Evolutionary conservation across 1,140 invertebrate genomes (phyloP).

Genomic region (Neodiprion lecontei): DNA sequence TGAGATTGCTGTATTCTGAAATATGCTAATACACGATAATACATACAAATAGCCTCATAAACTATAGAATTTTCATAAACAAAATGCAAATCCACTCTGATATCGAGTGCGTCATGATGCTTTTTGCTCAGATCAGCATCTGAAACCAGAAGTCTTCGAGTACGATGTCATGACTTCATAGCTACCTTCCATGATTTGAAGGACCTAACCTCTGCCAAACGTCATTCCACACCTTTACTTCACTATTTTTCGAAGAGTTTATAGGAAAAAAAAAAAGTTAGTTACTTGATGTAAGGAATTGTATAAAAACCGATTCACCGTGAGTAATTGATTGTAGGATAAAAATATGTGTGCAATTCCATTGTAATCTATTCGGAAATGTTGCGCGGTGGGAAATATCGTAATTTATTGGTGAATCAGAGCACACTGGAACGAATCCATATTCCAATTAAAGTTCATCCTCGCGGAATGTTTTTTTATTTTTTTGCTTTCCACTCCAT

Average conservation of each 20-base stretch:
- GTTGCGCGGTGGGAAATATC: constrained; percentile 39
- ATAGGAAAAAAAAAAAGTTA: no score
- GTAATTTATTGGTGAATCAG: constrained; percentile 61
- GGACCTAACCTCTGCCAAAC: no score
- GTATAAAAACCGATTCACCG: neutral
- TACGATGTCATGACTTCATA: no score
- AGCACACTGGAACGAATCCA: constrained; percentile 59
- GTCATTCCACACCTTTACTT: no score
- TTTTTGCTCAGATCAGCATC: neutral
- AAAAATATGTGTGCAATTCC: neutral
- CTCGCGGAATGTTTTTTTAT: constrained; percentile 47
- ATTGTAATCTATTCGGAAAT: neutral
- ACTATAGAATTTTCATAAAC: constrained; percentile 65
- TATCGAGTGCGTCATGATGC: constrained; percentile 50
- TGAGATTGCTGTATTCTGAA: constrained; percentile 61
- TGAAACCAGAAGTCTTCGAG: no score
- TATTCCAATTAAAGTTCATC: constrained; percentile 64
- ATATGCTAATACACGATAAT: constrained; percentile 63
- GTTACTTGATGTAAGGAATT: no score
- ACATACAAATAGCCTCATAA: constrained; percentile 63
- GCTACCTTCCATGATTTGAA: no score
- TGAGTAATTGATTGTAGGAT: neutral
- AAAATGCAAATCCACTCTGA: constrained; percentile 59
- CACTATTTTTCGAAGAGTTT: no score
- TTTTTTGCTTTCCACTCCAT: constrained; percentile 58